These are phyloP conservation scores for Hypsibius dujardini DNA, from an alignment of 1,140 invertebrate species.

Conservation along the genomic window DNA sequence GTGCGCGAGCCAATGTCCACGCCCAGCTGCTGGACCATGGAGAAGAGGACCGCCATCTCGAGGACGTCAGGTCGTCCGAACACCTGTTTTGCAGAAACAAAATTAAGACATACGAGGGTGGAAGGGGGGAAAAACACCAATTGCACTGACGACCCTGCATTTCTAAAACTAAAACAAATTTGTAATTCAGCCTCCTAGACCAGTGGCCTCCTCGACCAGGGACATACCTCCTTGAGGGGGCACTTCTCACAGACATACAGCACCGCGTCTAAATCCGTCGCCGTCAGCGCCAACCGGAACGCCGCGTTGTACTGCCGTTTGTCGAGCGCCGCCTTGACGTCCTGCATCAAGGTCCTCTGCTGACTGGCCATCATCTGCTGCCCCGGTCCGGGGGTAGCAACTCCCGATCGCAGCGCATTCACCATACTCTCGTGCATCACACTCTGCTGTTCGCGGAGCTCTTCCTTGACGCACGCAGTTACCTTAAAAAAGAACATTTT, in stretches of 20 bases:
- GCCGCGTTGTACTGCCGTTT: conserved; percentile 56
- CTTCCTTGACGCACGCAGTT: neutral
- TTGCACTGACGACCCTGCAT: no score
- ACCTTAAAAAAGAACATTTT: no score
- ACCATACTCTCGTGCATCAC: conserved; percentile 40
- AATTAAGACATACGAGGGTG: no score
- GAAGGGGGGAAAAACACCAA: no score
- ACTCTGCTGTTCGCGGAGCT: conserved; percentile 4
- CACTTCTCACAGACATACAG: conserved; percentile 63
- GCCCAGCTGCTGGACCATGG: conserved; percentile 74
- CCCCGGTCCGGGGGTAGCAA: conserved; percentile 45
- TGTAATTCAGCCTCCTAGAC: no score
- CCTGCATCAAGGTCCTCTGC: conserved; percentile 41
- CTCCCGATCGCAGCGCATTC: conserved; percentile 45
- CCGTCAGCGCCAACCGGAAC: conserved; percentile 63
- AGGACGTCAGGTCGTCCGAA: conserved; percentile 45
- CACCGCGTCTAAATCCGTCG: conserved; percentile 62
- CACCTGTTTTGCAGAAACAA: conserved; percentile 24
- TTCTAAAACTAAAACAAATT: no score
- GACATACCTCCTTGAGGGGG: conserved; percentile 46
- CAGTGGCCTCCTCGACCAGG: no score
- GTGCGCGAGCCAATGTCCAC: conserved; percentile 63
- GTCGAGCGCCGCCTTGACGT: conserved; percentile 31
- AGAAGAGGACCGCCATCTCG: conserved; percentile 66
- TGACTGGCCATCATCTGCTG: conserved; percentile 49